Conservation (phyloP, 2,888 invertebrate species). For the Lymantria dispar region DNA sequence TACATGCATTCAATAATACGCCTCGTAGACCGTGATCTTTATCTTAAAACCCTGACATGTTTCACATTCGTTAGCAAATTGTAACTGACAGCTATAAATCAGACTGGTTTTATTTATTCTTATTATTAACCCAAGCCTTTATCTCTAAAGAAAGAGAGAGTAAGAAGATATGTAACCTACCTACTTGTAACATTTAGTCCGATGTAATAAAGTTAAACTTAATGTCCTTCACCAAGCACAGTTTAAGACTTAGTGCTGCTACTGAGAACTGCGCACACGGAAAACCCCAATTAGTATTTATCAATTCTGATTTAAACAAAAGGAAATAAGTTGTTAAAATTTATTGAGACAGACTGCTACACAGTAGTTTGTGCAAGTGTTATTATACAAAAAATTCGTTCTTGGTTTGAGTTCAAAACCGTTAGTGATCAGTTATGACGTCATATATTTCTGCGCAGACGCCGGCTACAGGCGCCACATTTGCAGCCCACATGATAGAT, state of each 20-base stretch:
- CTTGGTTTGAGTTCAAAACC: slow-evolving; percentile 28
- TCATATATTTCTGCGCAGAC: slow-evolving; percentile 58
- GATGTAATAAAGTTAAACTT: no score
- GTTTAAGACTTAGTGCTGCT: no score
- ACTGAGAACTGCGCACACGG: slow-evolving; percentile 26
- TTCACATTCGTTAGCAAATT: slow-evolving; percentile 75
- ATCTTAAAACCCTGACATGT: slow-evolving; percentile 64
- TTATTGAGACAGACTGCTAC: slow-evolving; percentile 1
- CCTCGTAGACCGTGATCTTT: slow-evolving; percentile 60
- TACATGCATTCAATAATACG: slow-evolving; percentile 71
- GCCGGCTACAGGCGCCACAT: slow-evolving; percentile 67
- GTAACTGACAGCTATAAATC: slow-evolving; percentile 67
- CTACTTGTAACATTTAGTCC: no score
- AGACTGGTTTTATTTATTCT: slow-evolving; percentile 36
- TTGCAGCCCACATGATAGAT: slow-evolving; percentile 73
- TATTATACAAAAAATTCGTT: slow-evolving; percentile 25
- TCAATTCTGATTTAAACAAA: slow-evolving; percentile 20
- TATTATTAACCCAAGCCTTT: no score
- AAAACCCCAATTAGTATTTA: no score
- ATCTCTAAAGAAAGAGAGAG: no score
- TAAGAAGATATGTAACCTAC: no score
- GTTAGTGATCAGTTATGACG: slow-evolving; percentile 47
- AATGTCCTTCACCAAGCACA: no score
- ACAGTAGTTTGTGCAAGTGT: slow-evolving; percentile 6
- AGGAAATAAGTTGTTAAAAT: slow-evolving; percentile 40